Base-by-base conservation (phyloP, 1,140 invertebrate genomes). In the Lineus longissimus region DNA sequence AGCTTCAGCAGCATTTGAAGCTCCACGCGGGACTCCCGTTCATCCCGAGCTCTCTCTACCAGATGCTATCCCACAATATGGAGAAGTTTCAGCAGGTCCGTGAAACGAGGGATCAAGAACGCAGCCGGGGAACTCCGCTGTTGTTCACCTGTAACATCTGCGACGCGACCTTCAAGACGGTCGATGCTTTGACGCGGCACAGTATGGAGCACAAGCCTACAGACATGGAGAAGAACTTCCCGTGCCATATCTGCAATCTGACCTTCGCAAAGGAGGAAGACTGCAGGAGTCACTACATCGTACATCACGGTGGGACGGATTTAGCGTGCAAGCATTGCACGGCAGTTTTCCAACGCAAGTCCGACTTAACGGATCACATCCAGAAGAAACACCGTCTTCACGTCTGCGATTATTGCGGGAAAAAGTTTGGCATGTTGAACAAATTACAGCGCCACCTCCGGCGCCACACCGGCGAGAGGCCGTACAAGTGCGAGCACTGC, bases 391-490 rank as follows among this genome's bases (percentile, higher is more conserved):
- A 36, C 15, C 54, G 64, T 40, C 71, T 70, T 13, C 64, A 73
- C 54, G 36, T 60, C 6, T 74, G 73, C 55, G 19, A 23, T 15
- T 54, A 59, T 22, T 74, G 73, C 60, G 68, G 67, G 0, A 73
- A 70, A 55, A 57, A 59, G 29, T 56, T 56, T 29, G 25, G 25
- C 25, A 56, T 30, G 25, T 30, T 60, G 82, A 91, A 64, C 90
- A 92, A 95, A 80, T 80, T 96, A 25, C 83, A 92, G 15, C 91
- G 91, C 0, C 91, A 93, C 82, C 77, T 93, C 2, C 96, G 63
- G 25, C 40, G 31, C 31, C 66, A 65, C 25, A 47, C 59, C 2
- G 64, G 67, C n/a, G 64, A 68, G 27, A n/a, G 60, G 2, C 67
- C 64, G 13, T 67, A 61, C 55, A 51, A 33, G 2, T 96, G 94